Evolutionary conservation across 1,140 invertebrate species (phyloP), one percentile per base, ranked within the genome.

Genomic region (Rhagoletis zephyria): DNA sequence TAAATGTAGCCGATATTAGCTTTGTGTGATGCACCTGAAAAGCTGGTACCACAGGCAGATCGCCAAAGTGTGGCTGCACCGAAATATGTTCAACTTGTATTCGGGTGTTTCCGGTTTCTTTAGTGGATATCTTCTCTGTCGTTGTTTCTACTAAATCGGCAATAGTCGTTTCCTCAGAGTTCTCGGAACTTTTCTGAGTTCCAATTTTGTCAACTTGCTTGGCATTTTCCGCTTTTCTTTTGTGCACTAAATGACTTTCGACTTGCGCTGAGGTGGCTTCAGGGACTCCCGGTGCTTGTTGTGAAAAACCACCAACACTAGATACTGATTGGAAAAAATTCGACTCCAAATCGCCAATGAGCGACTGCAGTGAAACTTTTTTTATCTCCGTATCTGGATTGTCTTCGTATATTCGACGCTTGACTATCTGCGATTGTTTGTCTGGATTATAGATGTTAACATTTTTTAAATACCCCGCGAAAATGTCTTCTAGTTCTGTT

Each of bases 321-420:
- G 91, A 65, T 0, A 91, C 91, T 0, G 91, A 92, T 85, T 90
- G 88, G 56, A 92, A 92, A 16, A 92, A 74, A 67, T 90, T 91
- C 81, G 90, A 88, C 89, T 92, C 91, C 56, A 92, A 85, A 85
- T 92, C 87, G 12, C 90, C 91, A 63, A 92, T 91, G 10, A 92
- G 85, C 5, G 89, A 88, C 9, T 91, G 89, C 19, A 92, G 90
- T 0, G 91, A 92, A 30, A 92, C 87, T 87, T 91, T 91, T 85
- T 92, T 92, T 16, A 92, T 88, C 86, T 90, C 81, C 16, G 63
- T 89, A 87, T 92, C 91, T 6, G 88, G 42, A 88, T 91, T 92
- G 65, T 86, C 86, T 7, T 88, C 70, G 74, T 14, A 67, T 90
- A 87, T 90, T 19, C 91, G 90, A 5, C 91, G 90, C 86, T 92